Percentiles rank a stretch among this genome's conserved stretches.
These are phyloP conservation scores for Dicentrarchus labrax DNA, from an alignment of 2,113 vertebrate species.

Conservation along the genomic window DNA sequence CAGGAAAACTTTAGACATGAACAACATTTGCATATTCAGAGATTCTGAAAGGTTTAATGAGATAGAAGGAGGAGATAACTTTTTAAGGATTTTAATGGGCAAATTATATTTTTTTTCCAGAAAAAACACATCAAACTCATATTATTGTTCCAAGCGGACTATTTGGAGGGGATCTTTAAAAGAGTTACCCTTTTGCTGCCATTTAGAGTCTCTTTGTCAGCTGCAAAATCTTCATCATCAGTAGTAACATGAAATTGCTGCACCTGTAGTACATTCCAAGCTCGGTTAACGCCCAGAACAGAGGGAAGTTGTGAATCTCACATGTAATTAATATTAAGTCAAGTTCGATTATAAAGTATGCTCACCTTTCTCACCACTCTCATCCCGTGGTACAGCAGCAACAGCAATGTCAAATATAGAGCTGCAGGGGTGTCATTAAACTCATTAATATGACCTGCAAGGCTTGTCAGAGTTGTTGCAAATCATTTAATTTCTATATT, in stretches of 20 bases:
- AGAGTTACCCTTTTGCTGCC: background rate
- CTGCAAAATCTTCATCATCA: background rate
- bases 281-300: background rate
- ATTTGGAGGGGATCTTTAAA: no score
- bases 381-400: background rate
- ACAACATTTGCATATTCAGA: no score
- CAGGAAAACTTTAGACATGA: no score
- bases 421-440: background rate
- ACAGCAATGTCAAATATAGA: background rate
- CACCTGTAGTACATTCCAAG: background rate
- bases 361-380: background rate
- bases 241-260: background rate
- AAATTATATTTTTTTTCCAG: no score
- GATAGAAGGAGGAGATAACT: no score
- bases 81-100: no score
- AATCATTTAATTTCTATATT: background rate
- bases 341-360: background rate
- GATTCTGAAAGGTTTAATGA: no score
- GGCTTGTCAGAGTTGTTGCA: background rate
- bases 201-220: background rate
- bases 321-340: conserved; percentile 21
- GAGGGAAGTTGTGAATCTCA: background rate
- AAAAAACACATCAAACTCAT: no score
- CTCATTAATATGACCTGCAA: conserved; percentile 2
- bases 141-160: no score